A percentile compares a stretch with the other conserved stretches of the same genome.
Evolutionary conservation across 2,888 invertebrate genomes (phyloP).

Genomic region (Nomada lathburiana): DNA sequence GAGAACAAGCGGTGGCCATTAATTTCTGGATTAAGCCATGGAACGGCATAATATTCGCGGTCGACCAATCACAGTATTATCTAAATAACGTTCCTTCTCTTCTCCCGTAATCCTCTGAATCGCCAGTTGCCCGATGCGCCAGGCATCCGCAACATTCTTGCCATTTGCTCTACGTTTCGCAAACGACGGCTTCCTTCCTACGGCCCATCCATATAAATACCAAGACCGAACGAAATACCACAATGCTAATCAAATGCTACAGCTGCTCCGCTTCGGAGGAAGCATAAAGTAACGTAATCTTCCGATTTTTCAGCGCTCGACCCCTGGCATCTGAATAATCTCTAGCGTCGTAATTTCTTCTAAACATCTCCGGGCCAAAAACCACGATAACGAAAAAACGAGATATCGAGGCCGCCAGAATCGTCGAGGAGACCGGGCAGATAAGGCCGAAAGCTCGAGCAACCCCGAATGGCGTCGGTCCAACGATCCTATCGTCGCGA

Average conservation of each 20-base stretch:
- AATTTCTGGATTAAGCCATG: slow-evolving; percentile 57
- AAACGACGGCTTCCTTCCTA: neutral
- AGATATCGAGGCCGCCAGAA: neutral
- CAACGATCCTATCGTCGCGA: neutral
- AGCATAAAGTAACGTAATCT: too few relatives aligned
- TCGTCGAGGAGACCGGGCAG: neutral
- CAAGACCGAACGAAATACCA: neutral
- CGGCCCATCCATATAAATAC: neutral
- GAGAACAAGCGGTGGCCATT: slow-evolving; percentile 35
- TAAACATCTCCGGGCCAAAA: too few relatives aligned
- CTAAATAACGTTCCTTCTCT: neutral
- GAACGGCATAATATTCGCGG: slow-evolving; percentile 20
- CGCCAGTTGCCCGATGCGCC: slow-evolving; percentile 20
- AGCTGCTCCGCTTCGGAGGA: too few relatives aligned
- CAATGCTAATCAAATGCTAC: too few relatives aligned
- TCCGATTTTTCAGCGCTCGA: too few relatives aligned
- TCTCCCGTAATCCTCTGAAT: slow-evolving; percentile 22
- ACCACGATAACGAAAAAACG: neutral
- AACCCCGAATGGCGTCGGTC: neutral
- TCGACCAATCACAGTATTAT: slow-evolving; percentile 49
- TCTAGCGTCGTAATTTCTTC: too few relatives aligned
- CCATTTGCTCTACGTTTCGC: neutral
- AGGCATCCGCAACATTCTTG: slow-evolving; percentile 6
- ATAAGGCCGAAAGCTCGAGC: neutral
- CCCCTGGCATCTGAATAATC: too few relatives aligned